phyloP scores from a whole-genome alignment of 2,888 invertebrate genomes.

The Ornithoptera alexandrae region DNA sequence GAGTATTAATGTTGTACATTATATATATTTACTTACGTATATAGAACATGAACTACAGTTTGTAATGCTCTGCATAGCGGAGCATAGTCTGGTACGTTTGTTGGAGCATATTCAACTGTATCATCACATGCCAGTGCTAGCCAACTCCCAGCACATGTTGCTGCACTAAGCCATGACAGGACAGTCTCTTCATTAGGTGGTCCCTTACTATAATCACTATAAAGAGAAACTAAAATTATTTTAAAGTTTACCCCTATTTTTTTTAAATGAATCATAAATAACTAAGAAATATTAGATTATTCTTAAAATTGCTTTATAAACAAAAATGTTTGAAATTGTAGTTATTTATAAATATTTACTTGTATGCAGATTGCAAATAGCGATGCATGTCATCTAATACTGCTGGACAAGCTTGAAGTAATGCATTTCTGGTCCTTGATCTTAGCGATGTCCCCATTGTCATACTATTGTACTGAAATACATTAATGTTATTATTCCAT shows the following conservation, averaged over 20 bases:
- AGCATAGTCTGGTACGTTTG: conserved; percentile 59
- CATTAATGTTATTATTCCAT: background rate
- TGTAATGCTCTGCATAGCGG: conserved; percentile 65
- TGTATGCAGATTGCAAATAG: conserved; percentile 62
- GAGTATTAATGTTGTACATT: too few relatives aligned
- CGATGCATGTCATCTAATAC: conserved; percentile 70
- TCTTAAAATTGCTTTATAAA: background rate
- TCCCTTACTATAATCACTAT: conserved; percentile 55
- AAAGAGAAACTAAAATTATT: conserved; percentile 2
- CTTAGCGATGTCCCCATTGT: conserved; percentile 69
- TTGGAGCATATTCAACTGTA: conserved; percentile 45
- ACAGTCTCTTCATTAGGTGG: conserved; percentile 57
- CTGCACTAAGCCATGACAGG: conserved; percentile 59
- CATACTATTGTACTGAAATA: conserved; percentile 69
- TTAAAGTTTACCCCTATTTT: background rate
- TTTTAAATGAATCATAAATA: background rate
- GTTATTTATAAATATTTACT: conserved; percentile 48
- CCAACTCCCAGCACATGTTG: conserved; percentile 67
- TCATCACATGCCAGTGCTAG: conserved; percentile 63
- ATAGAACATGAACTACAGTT: conserved; percentile 59
- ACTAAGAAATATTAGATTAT: background rate
- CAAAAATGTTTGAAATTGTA: background rate
- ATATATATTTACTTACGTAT: conserved; percentile 52
- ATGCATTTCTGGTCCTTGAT: conserved; percentile 55
- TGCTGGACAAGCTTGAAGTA: conserved; percentile 66